Percentiles rank a stretch among this genome's conserved stretches.
These are phyloP conservation scores for Diglossa cyanea DNA, from an alignment of 2,797 vertebrate species.

Conservation along the genomic window DNA sequence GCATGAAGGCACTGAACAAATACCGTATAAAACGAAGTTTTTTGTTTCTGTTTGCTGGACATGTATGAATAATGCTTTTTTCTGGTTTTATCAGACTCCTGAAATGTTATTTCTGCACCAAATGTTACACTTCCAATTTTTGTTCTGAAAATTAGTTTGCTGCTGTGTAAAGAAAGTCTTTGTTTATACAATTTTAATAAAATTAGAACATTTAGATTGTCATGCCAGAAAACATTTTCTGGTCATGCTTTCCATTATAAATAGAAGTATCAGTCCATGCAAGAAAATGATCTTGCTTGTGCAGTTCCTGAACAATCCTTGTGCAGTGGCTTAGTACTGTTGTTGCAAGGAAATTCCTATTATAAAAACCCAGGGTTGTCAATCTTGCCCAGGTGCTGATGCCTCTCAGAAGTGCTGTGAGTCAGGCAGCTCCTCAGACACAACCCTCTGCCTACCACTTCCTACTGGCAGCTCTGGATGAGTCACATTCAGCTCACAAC, in stretches of 20 bases:
- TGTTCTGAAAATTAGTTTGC: background rate
- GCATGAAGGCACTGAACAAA: background rate
- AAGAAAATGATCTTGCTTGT: background rate
- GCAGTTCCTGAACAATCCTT: background rate
- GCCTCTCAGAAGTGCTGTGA: background rate
- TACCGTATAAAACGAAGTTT: background rate
- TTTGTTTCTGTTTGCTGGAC: background rate
- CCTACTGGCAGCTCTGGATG: background rate
- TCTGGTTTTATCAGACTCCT: background rate
- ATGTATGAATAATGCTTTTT: background rate
- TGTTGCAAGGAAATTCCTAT: background rate
- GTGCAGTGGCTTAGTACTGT: background rate
- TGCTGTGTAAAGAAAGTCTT: background rate
- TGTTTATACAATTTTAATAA: background rate
- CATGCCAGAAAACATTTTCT: background rate
- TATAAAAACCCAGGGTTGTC: background rate
- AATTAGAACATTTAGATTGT: background rate
- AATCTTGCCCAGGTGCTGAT: background rate
- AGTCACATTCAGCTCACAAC: background rate
- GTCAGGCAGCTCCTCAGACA: constrained; percentile 36
- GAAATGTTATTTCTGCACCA: background rate
- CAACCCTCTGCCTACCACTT: background rate
- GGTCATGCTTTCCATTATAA: background rate
- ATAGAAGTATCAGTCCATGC: background rate
- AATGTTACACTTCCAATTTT: background rate